Percentiles rank a stretch among this genome's conserved stretches.
phyloP scores from a whole-genome alignment of 2,797 vertebrate species.

The Pseudomugil tenellus region DNA sequence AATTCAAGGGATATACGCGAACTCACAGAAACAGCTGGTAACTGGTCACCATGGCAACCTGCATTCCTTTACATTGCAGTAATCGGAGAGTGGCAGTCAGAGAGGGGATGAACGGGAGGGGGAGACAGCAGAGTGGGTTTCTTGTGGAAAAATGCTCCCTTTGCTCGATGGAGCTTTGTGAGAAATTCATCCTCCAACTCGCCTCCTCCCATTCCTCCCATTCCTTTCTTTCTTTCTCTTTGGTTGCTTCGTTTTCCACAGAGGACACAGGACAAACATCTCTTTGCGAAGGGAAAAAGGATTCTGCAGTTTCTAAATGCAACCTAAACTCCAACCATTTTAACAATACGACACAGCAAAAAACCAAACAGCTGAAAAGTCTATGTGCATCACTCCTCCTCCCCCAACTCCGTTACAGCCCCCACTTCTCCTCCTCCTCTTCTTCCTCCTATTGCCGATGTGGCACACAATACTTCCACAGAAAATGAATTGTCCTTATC shows the following conservation, averaged over 20 bases:
- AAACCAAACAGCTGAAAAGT: not conserved
- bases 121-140: constrained; percentile 51
- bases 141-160: constrained; percentile 42
- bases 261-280: not conserved
- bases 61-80: constrained; percentile 89
- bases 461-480: constrained; percentile 88
- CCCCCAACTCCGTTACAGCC: not conserved
- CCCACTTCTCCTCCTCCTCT: constrained; percentile 19
- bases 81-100: constrained; percentile 73
- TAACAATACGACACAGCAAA: not conserved
- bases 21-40: constrained; percentile 75
- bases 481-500: constrained; percentile 25
- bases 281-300: not conserved
- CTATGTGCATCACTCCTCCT: constrained; percentile 20
- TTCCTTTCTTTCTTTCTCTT: constrained; percentile 19
- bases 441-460: constrained; percentile 84
- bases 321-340: not conserved
- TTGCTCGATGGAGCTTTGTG: constrained; percentile 68
- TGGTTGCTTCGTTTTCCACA: not conserved
- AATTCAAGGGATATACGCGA: constrained; percentile 59
- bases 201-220: constrained; percentile 20
- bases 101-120: constrained; percentile 72
- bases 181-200: constrained; percentile 68
- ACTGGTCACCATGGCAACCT: constrained; percentile 85
- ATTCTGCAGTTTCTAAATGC: not conserved